These are phyloP conservation scores for Tympanuchus pallidicinctus DNA, from an alignment of 2,113 vertebrate species.

Conservation along the genomic window DNA sequence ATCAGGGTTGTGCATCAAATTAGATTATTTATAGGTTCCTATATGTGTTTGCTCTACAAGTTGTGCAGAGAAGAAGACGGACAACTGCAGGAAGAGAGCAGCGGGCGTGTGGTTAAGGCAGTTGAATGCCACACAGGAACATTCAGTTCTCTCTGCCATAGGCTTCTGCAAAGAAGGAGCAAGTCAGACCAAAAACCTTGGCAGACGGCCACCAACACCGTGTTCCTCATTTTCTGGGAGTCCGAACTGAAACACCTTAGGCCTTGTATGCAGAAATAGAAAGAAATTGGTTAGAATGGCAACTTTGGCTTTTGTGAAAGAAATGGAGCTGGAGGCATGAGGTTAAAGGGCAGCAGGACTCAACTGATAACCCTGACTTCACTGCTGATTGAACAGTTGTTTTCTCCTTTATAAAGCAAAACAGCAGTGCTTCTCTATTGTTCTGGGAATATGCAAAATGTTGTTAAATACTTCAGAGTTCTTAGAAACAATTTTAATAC, in stretches of 20 bases:
- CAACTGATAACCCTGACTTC: not conserved
- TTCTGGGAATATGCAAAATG: not conserved
- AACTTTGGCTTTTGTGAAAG: not conserved
- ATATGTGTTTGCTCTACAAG: not conserved
- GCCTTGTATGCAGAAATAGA: not conserved
- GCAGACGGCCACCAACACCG: slow-evolving; percentile 6
- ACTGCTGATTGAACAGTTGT: not conserved
- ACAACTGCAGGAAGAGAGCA: slow-evolving; percentile 56
- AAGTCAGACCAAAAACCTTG: not conserved
- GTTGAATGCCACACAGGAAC: slow-evolving; percentile 51
- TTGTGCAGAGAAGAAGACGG: slow-evolving; percentile 9
- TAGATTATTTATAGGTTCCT: slow-evolving; percentile 49
- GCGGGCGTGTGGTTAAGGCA: slow-evolving; percentile 64
- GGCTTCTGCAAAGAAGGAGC: not conserved
- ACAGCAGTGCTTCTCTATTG: not conserved
- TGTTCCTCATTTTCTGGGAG: slow-evolving; percentile 40
- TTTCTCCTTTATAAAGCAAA: not conserved
- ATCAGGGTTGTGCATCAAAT: slow-evolving; percentile 43
- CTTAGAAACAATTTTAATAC: not conserved
- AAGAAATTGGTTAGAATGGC: slow-evolving; percentile 4
- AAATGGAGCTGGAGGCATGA: not conserved
- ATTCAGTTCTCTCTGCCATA: slow-evolving; percentile 27
- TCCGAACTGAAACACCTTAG: slow-evolving; percentile 13
- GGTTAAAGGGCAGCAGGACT: not conserved
- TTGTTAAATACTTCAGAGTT: not conserved